A percentile compares a stretch with the other conserved stretches of the same genome.
These are phyloP conservation scores for Allolobophora icterica DNA, from an alignment of 2,888 invertebrate genomes.

Conservation along the genomic window DNA sequence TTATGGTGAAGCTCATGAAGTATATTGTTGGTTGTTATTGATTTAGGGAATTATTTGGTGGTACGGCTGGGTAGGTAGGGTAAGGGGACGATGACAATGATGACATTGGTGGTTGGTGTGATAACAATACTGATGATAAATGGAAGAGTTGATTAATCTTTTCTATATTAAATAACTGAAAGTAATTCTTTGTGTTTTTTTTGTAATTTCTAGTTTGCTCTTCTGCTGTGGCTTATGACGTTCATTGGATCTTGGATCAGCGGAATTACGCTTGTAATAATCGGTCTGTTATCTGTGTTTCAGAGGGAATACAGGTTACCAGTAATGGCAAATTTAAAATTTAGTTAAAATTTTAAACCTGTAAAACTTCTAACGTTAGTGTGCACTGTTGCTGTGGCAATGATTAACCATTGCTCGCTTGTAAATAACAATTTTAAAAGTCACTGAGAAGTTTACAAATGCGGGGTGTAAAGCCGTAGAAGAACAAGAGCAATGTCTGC, in stretches of 20 bases:
- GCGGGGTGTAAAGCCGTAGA: neutral
- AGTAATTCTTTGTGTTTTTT: neutral
- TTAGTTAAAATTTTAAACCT: neutral
- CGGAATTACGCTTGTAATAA: neutral
- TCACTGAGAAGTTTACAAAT: neutral
- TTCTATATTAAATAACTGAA: neutral
- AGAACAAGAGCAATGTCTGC: neutral
- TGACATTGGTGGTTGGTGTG: neutral
- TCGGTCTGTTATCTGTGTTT: neutral
- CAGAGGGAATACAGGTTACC: neutral
- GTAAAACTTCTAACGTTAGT: neutral
- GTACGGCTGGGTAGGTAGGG: no score
- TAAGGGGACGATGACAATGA: no score
- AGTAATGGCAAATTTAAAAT: neutral
- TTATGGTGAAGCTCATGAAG: no score
- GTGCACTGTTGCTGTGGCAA: neutral
- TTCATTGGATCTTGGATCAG: slow-evolving; percentile 23
- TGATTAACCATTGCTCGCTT: neutral
- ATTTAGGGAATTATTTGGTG: no score
- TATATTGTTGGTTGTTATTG: no score
- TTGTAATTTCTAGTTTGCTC: neutral
- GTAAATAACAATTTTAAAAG: neutral
- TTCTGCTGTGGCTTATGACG: slow-evolving; percentile 24
- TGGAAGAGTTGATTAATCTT: neutral
- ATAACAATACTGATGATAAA: neutral